A percentile compares a stretch with the other conserved stretches of the same genome.
Conservation (phyloP, 1,140 invertebrate genomes). For the Cotesia glomerata region DNA sequence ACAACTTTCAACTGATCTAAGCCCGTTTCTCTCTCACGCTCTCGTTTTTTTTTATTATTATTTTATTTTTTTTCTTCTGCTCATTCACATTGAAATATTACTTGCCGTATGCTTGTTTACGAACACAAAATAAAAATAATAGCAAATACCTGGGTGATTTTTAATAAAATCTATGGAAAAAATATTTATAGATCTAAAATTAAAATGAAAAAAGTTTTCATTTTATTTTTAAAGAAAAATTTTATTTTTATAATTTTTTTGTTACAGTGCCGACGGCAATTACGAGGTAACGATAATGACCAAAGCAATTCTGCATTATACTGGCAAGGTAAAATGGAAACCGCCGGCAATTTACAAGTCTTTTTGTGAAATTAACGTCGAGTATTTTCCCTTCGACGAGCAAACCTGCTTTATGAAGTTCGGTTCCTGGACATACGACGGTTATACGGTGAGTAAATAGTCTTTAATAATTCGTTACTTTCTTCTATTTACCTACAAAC, state of each 20-base stretch:
- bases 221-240: too few species aligned
- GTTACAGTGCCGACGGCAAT: constrained; percentile 91
- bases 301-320: constrained; percentile 89
- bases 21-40: neutral
- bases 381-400: constrained; percentile 96
- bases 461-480: neutral
- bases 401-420: constrained; percentile 98
- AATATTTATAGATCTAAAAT: too few species aligned
- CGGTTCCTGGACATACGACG: constrained; percentile 94
- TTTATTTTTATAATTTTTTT: constrained; percentile 31
- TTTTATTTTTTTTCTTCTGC: neutral
- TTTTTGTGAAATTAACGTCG: constrained; percentile 96
- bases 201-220: too few species aligned
- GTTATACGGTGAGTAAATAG: constrained; percentile 77
- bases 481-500: neutral
- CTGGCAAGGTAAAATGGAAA: constrained; percentile 95
- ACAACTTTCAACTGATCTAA: constrained; percentile 34
- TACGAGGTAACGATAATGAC: constrained; percentile 99
- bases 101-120: constrained; percentile 25
- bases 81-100: constrained; percentile 23
- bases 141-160: neutral
- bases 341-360: constrained; percentile 98
- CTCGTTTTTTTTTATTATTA: neutral
- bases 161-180: too few species aligned
- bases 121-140: constrained; percentile 22